A percentile compares a stretch with the other conserved stretches of the same genome.
These are phyloP conservation scores for Neuroterus valhalla DNA, from an alignment of 1,140 invertebrate genomes.

Conservation along the genomic window DNA sequence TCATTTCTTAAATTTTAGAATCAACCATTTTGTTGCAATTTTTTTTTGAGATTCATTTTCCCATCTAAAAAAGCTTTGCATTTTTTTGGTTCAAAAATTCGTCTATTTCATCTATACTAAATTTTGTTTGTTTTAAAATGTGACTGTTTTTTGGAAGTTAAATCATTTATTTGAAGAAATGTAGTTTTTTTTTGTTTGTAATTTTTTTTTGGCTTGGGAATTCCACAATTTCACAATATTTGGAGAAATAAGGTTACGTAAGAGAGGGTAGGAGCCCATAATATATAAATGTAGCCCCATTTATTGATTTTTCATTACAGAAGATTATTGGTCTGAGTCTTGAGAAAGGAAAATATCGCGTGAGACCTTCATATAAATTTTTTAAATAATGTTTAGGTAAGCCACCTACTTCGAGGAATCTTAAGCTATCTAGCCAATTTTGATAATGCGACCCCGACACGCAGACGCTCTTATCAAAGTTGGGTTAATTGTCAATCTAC, in stretches of 20 bases:
- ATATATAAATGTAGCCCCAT: background rate
- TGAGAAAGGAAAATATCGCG: background rate
- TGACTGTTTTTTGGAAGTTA: background rate
- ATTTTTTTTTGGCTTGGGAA: background rate
- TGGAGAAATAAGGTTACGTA: too few species aligned
- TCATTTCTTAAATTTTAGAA: too few species aligned
- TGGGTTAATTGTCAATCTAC: slow-evolving; percentile 11
- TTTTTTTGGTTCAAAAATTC: too few species aligned
- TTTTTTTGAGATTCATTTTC: too few species aligned
- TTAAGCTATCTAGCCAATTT: slow-evolving; percentile 8
- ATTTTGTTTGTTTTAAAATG: too few species aligned
- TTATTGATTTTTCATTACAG: slow-evolving; percentile 14
- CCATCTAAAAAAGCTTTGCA: too few species aligned
- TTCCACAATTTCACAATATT: background rate
- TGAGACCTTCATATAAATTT: background rate
- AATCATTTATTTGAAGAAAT: background rate
- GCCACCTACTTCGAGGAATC: background rate
- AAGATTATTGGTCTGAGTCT: slow-evolving; percentile 1
- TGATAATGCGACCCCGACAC: background rate
- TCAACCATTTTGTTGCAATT: too few species aligned
- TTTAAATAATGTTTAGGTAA: slow-evolving; percentile 2
- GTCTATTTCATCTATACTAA: too few species aligned
- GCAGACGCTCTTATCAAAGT: slow-evolving; percentile 19
- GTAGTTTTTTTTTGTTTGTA: background rate
- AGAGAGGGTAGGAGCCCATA: too few species aligned